Conservation (phyloP, 2,888 invertebrate genomes). For the Sarcophaga subvicina region DNA sequence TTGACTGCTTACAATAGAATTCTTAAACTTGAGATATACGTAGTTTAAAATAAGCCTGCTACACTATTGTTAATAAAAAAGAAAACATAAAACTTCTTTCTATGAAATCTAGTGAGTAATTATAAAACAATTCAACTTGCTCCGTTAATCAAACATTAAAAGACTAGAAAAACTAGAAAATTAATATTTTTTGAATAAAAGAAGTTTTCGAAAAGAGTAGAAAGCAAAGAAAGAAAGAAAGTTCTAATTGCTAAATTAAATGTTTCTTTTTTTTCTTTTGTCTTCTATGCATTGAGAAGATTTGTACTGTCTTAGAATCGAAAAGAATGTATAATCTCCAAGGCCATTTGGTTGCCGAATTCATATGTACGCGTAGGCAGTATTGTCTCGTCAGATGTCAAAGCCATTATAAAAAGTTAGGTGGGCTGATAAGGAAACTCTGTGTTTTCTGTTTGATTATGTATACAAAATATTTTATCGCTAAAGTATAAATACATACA, state of each 20-base stretch:
- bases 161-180: too few relatives aligned
- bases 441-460: background rate
- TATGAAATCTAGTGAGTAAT: too few relatives aligned
- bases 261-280: background rate
- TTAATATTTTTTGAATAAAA: too few relatives aligned
- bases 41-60: too few relatives aligned
- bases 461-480: background rate
- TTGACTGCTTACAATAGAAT: background rate
- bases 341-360: background rate
- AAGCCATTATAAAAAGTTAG: background rate
- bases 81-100: too few relatives aligned
- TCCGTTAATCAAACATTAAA: too few relatives aligned
- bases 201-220: too few relatives aligned
- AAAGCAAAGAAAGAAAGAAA: too few relatives aligned
- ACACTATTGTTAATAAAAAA: too few relatives aligned
- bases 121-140: too few relatives aligned
- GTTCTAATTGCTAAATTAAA: background rate
- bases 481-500: background rate
- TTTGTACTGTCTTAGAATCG: background rate
- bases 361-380: background rate
- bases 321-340: background rate
- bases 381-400: conserved; percentile 10
- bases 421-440: background rate
- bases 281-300: background rate
- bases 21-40: background rate